Evolutionary conservation across 2,797 vertebrate genomes (phyloP).

Genomic region (Huso huso): DNA sequence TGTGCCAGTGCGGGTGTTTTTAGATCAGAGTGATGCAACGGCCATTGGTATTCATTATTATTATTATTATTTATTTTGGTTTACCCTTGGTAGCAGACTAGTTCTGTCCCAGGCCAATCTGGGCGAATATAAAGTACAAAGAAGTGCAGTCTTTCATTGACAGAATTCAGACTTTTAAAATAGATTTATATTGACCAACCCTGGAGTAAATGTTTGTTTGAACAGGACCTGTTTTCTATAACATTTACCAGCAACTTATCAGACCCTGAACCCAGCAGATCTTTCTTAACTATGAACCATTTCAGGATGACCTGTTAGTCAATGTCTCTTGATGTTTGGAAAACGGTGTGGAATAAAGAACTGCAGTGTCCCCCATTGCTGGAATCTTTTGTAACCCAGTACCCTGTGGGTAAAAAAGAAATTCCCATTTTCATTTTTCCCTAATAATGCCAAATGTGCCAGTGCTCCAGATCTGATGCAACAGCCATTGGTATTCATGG

Average conservation of each 20-base stretch:
- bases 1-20: not conserved
- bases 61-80: too few relatives aligned
- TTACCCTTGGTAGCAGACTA: too few relatives aligned
- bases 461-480: not conserved
- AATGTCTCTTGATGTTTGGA: conserved; percentile 16
- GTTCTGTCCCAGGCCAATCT: too few relatives aligned
- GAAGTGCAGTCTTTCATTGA: too few relatives aligned
- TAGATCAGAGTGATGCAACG: too few relatives aligned
- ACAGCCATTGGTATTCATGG: not conserved
- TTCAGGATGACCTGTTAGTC: conserved; percentile 17
- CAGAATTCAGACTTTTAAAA: too few relatives aligned
- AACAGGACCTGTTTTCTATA: too few relatives aligned
- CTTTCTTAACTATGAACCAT: conserved; percentile 34
- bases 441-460: too few relatives aligned
- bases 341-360: conserved; percentile 17
- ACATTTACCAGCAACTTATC: conserved; percentile 28
- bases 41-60: not conserved
- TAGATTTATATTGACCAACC: too few relatives aligned
- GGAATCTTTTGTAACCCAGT: conserved; percentile 25
- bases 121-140: too few relatives aligned
- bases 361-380: conserved; percentile 10
- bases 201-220: too few relatives aligned
- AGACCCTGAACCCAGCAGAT: conserved; percentile 5
- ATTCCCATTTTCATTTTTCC: not conserved
- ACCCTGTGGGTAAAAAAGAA: conserved; percentile 18